Percentiles rank a stretch among this genome's conserved stretches.
These are phyloP conservation scores for Choreutis nemorana DNA, from an alignment of 2,888 invertebrate genomes.

Conservation along the genomic window DNA sequence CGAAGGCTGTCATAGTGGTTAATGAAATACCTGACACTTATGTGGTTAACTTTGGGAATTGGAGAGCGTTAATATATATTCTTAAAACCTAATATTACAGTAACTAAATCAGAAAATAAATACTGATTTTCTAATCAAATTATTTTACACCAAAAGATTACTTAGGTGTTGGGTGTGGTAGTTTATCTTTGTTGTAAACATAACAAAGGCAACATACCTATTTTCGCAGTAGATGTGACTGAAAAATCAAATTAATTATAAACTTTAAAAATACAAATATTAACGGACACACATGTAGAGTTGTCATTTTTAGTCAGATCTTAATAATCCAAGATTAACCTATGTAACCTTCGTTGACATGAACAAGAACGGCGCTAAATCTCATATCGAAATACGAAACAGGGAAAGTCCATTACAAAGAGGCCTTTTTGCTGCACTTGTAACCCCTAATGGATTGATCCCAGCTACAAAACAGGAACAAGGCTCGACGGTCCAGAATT, in stretches of 20 bases:
- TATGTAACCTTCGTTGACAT: constrained; percentile 11
- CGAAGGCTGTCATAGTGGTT: too few species aligned
- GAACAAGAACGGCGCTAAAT: constrained; percentile 1
- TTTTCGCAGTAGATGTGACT: not conserved
- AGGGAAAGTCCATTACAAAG: constrained; percentile 35
- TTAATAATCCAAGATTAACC: constrained; percentile 8
- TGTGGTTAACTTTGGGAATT: too few species aligned
- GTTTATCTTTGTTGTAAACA: too few species aligned
- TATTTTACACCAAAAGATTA: too few species aligned
- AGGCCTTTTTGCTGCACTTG: constrained; percentile 28
- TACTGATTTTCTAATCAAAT: too few species aligned
- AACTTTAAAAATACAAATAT: constrained; percentile 1
- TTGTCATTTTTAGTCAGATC: constrained; percentile 4
- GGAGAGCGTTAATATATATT: too few species aligned
- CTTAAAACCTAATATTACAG: too few species aligned
- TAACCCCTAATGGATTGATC: constrained; percentile 25
- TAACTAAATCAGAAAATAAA: too few species aligned
- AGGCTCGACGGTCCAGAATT: constrained; percentile 4
- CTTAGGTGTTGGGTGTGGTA: too few species aligned
- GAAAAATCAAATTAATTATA: constrained; percentile 2
- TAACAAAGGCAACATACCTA: too few species aligned
- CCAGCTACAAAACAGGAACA: constrained; percentile 13
- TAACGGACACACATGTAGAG: not conserved
- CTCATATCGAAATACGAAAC: constrained; percentile 16
- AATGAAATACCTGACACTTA: too few species aligned